Conservation (phyloP, 2,113 vertebrate species). For the Ivindomyrus marchei region DNA sequence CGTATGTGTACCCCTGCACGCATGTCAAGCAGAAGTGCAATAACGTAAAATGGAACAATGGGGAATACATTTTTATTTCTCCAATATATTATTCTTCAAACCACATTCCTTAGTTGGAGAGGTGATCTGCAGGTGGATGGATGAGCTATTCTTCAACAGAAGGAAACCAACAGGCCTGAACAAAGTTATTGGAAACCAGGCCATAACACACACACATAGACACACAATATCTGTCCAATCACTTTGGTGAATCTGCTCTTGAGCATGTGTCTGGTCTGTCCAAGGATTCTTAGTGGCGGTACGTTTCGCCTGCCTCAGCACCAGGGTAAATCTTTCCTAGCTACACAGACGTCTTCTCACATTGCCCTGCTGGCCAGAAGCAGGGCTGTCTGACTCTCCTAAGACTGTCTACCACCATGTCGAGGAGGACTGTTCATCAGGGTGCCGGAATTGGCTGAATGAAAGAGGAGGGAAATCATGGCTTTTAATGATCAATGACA, state of each 20-base stretch:
- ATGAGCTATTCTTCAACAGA: not conserved
- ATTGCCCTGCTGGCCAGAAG: not conserved
- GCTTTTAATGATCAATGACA: not conserved
- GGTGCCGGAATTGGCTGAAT: not conserved
- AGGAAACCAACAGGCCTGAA: not conserved
- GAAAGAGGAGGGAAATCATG: not conserved
- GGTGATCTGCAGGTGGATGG: not conserved
- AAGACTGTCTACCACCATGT: not conserved
- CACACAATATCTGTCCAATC: not conserved
- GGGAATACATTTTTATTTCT: not conserved
- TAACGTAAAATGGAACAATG: not conserved
- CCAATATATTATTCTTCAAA: not conserved
- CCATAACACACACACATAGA: not conserved
- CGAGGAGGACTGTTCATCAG: not conserved
- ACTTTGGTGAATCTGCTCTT: not conserved
- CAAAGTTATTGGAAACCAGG: not conserved
- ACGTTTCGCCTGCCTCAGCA: not conserved
- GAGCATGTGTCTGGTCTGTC: not conserved
- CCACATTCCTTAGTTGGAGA: not conserved
- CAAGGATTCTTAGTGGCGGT: not conserved
- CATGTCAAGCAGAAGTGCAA: not conserved
- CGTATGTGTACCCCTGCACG: not conserved
- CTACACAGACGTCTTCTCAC: not conserved
- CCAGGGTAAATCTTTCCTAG: not conserved
- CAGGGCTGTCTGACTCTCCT: not conserved